Conservation (phyloP, 1,140 invertebrate species). For the Penaeus vannamei region DNA sequence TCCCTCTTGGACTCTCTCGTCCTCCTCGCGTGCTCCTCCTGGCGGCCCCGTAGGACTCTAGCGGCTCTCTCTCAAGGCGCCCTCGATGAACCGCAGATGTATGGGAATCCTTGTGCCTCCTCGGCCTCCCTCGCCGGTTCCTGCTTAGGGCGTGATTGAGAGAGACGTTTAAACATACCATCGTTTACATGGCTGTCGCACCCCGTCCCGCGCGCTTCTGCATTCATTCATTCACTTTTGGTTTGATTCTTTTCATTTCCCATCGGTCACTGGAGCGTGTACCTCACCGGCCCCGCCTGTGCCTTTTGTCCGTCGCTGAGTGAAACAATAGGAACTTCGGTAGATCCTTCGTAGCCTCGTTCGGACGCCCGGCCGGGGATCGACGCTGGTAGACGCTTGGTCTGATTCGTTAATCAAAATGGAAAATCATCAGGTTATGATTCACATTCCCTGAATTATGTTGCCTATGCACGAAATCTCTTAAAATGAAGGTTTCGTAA, state of each 20-base stretch:
- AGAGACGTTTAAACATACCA: slow-evolving; percentile 59
- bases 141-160: slow-evolving; percentile 59
- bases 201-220: slow-evolving; percentile 46
- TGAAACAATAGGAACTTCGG: slow-evolving; percentile 58
- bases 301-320: slow-evolving; percentile 53
- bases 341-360: slow-evolving; percentile 33
- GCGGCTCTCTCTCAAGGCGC: no score
- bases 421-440: no score
- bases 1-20: no score
- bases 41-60: no score
- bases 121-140: background rate
- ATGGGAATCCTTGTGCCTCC: background rate
- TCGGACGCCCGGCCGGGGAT: background rate
- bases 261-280: slow-evolving; percentile 34
- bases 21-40: no score
- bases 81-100: background rate
- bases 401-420: no score
- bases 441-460: no score
- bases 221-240: slow-evolving; percentile 51
- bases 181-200: slow-evolving; percentile 62
- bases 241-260: slow-evolving; percentile 54
- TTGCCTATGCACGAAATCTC: no score
- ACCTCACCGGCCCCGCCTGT: background rate
- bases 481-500: no score
- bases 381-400: no score